Conservation (phyloP, 2,888 invertebrate species). For the Nectonema munidae region DNA sequence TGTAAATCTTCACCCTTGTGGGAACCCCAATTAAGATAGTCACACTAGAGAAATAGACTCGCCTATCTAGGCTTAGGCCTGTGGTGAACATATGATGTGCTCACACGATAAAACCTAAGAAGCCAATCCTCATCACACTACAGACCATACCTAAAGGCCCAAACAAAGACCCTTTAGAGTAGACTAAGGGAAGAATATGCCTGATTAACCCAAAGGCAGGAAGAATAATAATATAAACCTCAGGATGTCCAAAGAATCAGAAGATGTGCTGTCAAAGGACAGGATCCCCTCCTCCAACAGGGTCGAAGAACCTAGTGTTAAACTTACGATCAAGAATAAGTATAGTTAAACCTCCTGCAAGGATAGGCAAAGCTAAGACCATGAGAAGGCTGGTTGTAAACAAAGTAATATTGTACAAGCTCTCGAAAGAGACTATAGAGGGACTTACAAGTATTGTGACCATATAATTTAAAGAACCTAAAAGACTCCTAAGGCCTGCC, state of each 20-base stretch:
- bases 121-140: constrained; percentile 46
- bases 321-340: constrained; percentile 42
- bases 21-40: constrained; percentile 56
- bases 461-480: constrained; percentile 46
- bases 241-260: constrained; percentile 55
- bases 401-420: constrained; percentile 37
- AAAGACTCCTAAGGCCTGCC: constrained; percentile 31
- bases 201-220: constrained; percentile 49
- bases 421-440: constrained; percentile 30
- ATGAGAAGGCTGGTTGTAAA: constrained; percentile 34
- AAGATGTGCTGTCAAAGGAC: constrained; percentile 48
- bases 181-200: constrained; percentile 40
- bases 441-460: constrained; percentile 40
- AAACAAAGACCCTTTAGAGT: constrained; percentile 24
- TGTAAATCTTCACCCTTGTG: constrained; percentile 49
- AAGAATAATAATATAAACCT: constrained; percentile 52
- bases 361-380: constrained; percentile 36
- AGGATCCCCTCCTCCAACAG: constrained; percentile 43
- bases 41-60: constrained; percentile 47
- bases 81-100: constrained; percentile 54
- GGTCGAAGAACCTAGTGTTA: constrained; percentile 47
- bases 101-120: constrained; percentile 49
- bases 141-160: constrained; percentile 30
- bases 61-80: constrained; percentile 46
- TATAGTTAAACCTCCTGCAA: constrained; percentile 47